These are phyloP conservation scores for Ephialtes manifestator DNA, from an alignment of 2,888 invertebrate genomes.

Conservation along the genomic window DNA sequence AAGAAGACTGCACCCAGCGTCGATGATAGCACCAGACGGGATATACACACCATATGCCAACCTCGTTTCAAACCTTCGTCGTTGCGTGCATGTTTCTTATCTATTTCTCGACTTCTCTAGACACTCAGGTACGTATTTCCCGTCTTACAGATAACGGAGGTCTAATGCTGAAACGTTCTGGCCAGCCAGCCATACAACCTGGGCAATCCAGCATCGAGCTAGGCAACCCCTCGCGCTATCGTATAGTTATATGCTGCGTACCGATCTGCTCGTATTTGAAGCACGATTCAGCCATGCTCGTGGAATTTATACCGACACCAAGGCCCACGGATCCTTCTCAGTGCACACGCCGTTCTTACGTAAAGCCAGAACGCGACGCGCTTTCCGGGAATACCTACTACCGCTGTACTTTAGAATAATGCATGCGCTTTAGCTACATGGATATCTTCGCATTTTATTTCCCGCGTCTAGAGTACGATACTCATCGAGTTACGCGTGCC, in stretches of 20 bases:
- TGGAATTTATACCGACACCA: conserved; percentile 75
- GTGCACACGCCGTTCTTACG: conserved; percentile 51
- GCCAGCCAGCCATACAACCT: conserved; percentile 37
- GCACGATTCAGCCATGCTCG: conserved; percentile 75
- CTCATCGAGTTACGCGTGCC: conserved; percentile 10
- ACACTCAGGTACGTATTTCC: conserved; percentile 24
- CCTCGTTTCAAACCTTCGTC: background rate
- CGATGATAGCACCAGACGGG: conserved; percentile 13
- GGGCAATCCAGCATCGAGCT: conserved; percentile 38
- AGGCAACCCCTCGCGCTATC: conserved; percentile 17
- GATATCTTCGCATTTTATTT: conserved; percentile 50
- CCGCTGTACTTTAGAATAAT: conserved; percentile 7
- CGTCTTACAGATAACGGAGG: conserved; percentile 6
- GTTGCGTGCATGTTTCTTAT: conserved; percentile 36
- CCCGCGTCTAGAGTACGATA: conserved; percentile 19
- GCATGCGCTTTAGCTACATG: background rate
- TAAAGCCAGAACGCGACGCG: conserved; percentile 42
- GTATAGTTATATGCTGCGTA: conserved; percentile 7
- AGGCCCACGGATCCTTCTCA: conserved; percentile 32
- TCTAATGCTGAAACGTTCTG: conserved; percentile 36
- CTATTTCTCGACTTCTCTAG: conserved; percentile 47
- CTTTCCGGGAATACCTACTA: conserved; percentile 36
- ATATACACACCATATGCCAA: background rate
- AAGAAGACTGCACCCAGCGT: background rate
- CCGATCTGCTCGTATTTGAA: conserved; percentile 74